Evolutionary conservation across 2,888 invertebrate genomes (phyloP).

Genomic region (Metalampra italica): DNA sequence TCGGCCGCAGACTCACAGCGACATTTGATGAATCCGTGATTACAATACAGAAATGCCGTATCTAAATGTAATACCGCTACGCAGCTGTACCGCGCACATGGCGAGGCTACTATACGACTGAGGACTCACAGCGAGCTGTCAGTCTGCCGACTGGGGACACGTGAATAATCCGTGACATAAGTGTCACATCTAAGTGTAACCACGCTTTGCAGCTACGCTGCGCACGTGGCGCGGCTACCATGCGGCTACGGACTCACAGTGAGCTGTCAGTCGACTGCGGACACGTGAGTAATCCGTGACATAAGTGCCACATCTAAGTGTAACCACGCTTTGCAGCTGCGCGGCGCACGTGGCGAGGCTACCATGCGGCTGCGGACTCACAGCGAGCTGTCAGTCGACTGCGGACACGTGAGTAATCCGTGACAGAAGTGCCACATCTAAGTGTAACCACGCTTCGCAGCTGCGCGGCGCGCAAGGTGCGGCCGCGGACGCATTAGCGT

Average conservation of each 20-base stretch:
- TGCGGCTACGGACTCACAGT: too few species aligned
- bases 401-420: conserved; percentile 63
- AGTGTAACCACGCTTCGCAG: not conserved
- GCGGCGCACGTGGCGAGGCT: conserved; percentile 43
- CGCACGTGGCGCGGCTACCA: conserved; percentile 51
- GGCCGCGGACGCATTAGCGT: conserved; percentile 58
- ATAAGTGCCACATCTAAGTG: too few species aligned
- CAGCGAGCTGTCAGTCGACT: conserved; percentile 57
- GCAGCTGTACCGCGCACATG: conserved; percentile 27
- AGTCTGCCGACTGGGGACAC: conserved; percentile 41
- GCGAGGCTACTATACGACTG: conserved; percentile 37
- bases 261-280: too few species aligned
- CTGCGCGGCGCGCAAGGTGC: conserved; percentile 40
- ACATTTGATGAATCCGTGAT: not conserved
- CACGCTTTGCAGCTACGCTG: not conserved
- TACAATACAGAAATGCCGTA: not conserved
- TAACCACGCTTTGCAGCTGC: not conserved
- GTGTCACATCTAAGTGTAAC: not conserved
- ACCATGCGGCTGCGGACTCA: conserved; percentile 50
- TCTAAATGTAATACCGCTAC: not conserved
- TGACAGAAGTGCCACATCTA: not conserved
- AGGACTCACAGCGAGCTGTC: too few species aligned
- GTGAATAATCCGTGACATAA: conserved; percentile 66
- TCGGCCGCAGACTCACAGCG: too few species aligned
- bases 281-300: conserved; percentile 65